phyloP scores from a whole-genome alignment of 2,113 vertebrate genomes.

The Mormoops blainvillei region DNA sequence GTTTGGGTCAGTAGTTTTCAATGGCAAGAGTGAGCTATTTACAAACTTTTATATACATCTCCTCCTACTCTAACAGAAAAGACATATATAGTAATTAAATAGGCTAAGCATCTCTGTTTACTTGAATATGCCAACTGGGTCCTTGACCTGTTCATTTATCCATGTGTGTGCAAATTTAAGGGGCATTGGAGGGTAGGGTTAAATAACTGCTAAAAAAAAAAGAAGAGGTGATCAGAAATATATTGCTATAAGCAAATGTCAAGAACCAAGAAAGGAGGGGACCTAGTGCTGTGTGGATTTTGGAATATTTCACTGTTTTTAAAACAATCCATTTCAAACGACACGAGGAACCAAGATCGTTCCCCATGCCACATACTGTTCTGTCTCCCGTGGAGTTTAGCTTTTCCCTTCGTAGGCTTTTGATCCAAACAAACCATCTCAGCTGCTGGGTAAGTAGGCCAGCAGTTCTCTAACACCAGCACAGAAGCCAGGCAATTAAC shows the following conservation, averaged over 20 bases:
- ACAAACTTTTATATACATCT: neutral
- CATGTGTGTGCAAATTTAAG: neutral
- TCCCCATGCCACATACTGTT: neutral
- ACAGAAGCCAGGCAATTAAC: neutral
- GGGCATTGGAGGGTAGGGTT: neutral
- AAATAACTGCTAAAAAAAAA: neutral
- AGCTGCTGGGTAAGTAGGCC: neutral
- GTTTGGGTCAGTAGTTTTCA: neutral
- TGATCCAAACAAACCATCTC: neutral
- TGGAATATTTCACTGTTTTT: neutral
- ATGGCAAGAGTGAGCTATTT: neutral
- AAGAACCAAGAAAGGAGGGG: neutral
- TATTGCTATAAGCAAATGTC: neutral
- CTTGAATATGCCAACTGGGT: neutral
- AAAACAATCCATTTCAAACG: neutral
- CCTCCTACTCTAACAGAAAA: neutral
- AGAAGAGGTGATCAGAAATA: neutral
- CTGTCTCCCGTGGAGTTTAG: neutral
- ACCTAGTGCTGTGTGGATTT: neutral
- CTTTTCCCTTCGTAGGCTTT: neutral
- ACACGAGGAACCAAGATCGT: neutral
- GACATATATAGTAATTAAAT: neutral
- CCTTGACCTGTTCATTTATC: neutral
- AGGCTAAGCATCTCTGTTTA: neutral
- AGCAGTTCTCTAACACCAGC: neutral